phyloP scores from a whole-genome alignment of 23 tunicate species.

The Ascidia mentula region DNA sequence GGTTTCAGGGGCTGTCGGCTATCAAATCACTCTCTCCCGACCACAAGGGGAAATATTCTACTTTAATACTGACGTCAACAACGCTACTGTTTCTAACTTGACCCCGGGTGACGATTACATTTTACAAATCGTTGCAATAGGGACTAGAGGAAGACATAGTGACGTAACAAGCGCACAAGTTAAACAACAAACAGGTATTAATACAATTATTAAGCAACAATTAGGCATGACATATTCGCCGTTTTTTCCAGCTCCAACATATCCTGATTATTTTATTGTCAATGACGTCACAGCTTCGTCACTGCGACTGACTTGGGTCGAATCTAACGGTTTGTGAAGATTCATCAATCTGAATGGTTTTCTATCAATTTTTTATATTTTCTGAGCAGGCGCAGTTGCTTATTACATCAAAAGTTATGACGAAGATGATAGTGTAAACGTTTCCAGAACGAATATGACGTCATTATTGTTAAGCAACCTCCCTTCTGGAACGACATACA shows the following conservation, averaged over 20 bases:
- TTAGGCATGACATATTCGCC: not conserved
- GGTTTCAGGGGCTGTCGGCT: not conserved
- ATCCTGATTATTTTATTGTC: not conserved
- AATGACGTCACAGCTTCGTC: slow-evolving; percentile 43
- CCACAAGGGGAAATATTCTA: not conserved
- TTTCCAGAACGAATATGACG: not conserved
- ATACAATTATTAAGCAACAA: not conserved
- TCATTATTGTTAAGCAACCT: slow-evolving; percentile 12
- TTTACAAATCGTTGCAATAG: slow-evolving; percentile 52
- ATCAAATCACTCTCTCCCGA: not conserved
- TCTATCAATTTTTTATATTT: not conserved
- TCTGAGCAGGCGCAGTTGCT: slow-evolving; percentile 12
- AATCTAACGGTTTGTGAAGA: slow-evolving; percentile 35
- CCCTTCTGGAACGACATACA: slow-evolving; percentile 31
- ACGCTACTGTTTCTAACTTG: slow-evolving; percentile 7
- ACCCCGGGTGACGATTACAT: slow-evolving; percentile 35
- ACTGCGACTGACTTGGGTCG: slow-evolving; percentile 32
- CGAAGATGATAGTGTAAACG: not conserved
- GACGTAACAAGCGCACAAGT: not conserved
- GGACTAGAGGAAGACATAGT: slow-evolving; percentile 20
- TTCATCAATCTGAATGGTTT: not conserved
- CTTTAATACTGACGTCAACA: not conserved
- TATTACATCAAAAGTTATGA: slow-evolving; percentile 3
- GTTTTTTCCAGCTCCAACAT: slow-evolving; percentile 18
- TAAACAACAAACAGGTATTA: not conserved